These are phyloP conservation scores for Athalia rosae DNA, from an alignment of 2,888 invertebrate genomes.

Conservation along the genomic window DNA sequence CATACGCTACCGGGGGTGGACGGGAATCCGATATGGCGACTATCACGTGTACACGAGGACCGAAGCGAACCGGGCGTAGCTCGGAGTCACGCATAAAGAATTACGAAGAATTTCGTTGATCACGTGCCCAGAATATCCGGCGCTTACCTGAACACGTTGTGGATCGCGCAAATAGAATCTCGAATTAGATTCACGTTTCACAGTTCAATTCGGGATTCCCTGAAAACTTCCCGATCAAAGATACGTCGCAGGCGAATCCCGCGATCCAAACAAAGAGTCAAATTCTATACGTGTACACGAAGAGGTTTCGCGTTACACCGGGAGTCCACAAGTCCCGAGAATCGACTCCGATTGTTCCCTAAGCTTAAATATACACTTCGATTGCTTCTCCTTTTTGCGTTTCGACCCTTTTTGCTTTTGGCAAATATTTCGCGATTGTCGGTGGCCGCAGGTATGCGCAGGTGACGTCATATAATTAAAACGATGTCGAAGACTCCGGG, in stretches of 20 bases:
- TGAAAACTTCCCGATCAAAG: constrained; percentile 2
- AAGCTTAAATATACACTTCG: no score
- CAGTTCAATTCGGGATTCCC: constrained; percentile 34
- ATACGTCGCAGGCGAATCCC: neutral
- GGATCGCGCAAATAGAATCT: neutral
- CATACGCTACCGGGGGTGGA: no score
- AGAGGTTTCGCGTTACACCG: no score
- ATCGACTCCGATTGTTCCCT: no score
- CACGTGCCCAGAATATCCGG: constrained; percentile 27
- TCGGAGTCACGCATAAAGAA: constrained; percentile 35
- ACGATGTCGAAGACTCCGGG: neutral
- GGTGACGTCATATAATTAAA: constrained; percentile 14
- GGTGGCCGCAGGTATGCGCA: neutral
- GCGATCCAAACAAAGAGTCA: neutral
- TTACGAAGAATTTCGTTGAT: constrained; percentile 35
- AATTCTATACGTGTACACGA: neutral
- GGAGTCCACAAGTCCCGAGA: no score
- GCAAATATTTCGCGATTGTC: neutral
- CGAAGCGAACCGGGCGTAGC: constrained; percentile 5
- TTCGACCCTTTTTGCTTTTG: neutral
- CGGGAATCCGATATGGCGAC: no score
- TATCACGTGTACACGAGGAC: constrained; percentile 22
- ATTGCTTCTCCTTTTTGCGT: neutral
- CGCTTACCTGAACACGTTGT: neutral
- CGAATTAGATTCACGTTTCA: constrained; percentile 39